These are phyloP conservation scores for Pagrus major DNA, from an alignment of 2,113 vertebrate genomes.

Conservation along the genomic window DNA sequence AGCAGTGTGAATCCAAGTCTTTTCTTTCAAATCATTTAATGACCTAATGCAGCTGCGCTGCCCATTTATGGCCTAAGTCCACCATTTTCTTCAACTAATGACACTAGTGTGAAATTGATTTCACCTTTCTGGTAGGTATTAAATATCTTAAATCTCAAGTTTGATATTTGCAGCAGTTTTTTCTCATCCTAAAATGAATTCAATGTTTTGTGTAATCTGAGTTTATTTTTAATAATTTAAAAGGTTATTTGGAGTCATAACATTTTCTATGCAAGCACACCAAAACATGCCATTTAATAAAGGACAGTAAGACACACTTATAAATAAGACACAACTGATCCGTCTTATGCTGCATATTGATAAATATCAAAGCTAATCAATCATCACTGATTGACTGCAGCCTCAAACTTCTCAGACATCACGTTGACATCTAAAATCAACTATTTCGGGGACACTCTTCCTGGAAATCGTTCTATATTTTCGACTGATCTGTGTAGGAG, in stretches of 20 bases:
- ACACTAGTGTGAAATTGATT: conserved; percentile 30
- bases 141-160: neutral
- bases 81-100: conserved; percentile 45
- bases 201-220: neutral
- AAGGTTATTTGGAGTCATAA: neutral
- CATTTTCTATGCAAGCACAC: neutral
- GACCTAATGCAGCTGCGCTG: conserved; percentile 13
- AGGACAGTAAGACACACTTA: neutral
- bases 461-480: conserved; percentile 55
- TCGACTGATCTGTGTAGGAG: conserved; percentile 33
- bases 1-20: conserved; percentile 23
- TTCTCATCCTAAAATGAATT: neutral
- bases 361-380: neutral
- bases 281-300: neutral
- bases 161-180: neutral
- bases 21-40: conserved; percentile 34
- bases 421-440: conserved; percentile 12
- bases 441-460: conserved; percentile 45
- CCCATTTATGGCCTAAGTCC: conserved; percentile 30
- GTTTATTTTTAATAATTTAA: neutral
- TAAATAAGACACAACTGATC: too few relatives aligned
- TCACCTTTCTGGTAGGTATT: conserved; percentile 13
- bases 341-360: neutral
- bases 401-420: neutral
- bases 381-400: neutral